phyloP scores from a whole-genome alignment of 2,888 invertebrate genomes.

The Tachina grossa region DNA sequence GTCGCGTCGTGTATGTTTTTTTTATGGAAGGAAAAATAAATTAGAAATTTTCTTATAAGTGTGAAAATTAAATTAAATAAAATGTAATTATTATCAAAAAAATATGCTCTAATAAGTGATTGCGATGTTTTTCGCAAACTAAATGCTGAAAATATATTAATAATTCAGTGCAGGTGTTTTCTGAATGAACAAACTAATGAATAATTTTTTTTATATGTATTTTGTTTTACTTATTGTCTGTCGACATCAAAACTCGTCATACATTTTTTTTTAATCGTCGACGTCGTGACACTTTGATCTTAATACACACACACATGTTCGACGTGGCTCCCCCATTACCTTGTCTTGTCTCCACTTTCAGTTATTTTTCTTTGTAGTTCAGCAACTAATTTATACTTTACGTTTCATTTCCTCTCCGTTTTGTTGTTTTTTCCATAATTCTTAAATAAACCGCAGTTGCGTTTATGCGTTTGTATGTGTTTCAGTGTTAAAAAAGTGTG shows the following conservation, averaged over 20 bases:
- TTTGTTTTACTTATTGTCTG: slow-evolving; percentile 45
- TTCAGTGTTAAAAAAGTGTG: slow-evolving; percentile 7
- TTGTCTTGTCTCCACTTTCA: slow-evolving; percentile 36
- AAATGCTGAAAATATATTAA: slow-evolving; percentile 55
- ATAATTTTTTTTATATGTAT: slow-evolving; percentile 33
- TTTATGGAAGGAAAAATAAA: slow-evolving; percentile 32
- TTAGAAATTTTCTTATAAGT: slow-evolving; percentile 48
- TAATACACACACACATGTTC: slow-evolving; percentile 38
- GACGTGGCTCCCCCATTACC: slow-evolving; percentile 23
- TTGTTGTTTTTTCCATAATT: slow-evolving; percentile 26
- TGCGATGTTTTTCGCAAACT: slow-evolving; percentile 11
- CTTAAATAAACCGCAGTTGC: slow-evolving; percentile 33
- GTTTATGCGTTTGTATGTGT: slow-evolving; percentile 4
- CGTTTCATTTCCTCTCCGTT: slow-evolving; percentile 56
- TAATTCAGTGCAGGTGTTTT: slow-evolving; percentile 67
- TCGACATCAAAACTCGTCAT: slow-evolving; percentile 69
- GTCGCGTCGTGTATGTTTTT: slow-evolving; percentile 62
- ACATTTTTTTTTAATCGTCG: slow-evolving; percentile 55
- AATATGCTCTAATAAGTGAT: slow-evolving; percentile 14
- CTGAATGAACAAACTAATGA: slow-evolving; percentile 9
- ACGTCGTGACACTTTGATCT: slow-evolving; percentile 69
- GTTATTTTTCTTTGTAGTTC: slow-evolving; percentile 67
- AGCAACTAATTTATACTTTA: slow-evolving; percentile 56
- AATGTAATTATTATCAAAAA: slow-evolving; percentile 60
- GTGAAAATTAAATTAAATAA: slow-evolving; percentile 35